Percentiles rank a stretch among this genome's conserved stretches.
Conservation (phyloP, 2,888 invertebrate genomes). For the Hoplodrina ambigua region DNA sequence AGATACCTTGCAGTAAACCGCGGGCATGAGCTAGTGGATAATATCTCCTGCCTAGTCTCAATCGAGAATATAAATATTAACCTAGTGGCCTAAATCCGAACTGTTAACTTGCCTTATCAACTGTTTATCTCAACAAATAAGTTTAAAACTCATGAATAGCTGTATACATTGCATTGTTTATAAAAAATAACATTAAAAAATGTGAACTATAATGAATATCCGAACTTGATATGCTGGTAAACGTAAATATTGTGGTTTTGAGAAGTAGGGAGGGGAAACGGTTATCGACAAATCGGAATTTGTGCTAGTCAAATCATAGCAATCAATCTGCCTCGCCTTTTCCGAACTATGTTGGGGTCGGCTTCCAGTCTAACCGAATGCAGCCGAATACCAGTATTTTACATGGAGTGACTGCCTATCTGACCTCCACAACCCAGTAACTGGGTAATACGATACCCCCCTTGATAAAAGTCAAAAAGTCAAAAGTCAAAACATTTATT, state of each 20-base stretch:
- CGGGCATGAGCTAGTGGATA: too few species aligned
- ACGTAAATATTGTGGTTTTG: conserved; percentile 69
- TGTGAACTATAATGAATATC: conserved; percentile 48
- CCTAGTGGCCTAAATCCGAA: background rate
- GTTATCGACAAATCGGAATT: conserved; percentile 19
- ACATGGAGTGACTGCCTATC: too few species aligned
- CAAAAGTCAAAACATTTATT: too few species aligned
- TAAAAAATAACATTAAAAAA: conserved; percentile 60
- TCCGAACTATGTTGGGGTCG: too few species aligned
- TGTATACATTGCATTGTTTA: conserved; percentile 53
- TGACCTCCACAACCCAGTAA: too few species aligned
- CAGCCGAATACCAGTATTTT: too few species aligned
- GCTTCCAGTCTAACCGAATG: too few species aligned
- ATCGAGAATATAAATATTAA: background rate
- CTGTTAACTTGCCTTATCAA: background rate
- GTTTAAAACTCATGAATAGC: conserved; percentile 7
- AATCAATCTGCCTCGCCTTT: too few species aligned
- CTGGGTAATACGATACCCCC: too few species aligned
- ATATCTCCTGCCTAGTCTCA: too few species aligned
- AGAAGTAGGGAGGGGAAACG: conserved; percentile 40
- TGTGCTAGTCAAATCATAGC: conserved; percentile 45
- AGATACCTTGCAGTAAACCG: too few species aligned
- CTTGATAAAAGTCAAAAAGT: too few species aligned
- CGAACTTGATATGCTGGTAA: conserved; percentile 51
- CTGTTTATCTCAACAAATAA: conserved; percentile 32